Conservation (phyloP, 2,888 invertebrate species). For the Erynnis tages region DNA sequence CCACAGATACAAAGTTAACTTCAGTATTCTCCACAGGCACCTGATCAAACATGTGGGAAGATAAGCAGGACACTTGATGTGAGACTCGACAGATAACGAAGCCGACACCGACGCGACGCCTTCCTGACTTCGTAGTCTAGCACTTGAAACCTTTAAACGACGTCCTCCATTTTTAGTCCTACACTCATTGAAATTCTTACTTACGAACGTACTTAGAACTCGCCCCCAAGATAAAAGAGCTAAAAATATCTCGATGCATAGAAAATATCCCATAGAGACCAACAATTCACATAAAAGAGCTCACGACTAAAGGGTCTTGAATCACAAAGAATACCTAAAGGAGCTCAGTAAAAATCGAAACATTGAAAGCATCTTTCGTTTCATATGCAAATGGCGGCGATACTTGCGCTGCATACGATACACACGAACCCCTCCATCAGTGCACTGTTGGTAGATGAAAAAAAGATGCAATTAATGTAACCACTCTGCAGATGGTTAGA, state of each 20-base stretch:
- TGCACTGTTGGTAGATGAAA: conserved; percentile 26
- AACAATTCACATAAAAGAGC: conserved; percentile 38
- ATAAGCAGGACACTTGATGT: conserved; percentile 77
- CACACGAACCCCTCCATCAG: conserved; percentile 43
- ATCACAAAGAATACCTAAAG: conserved; percentile 49
- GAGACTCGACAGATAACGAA: conserved; percentile 65
- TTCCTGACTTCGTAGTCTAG: conserved; percentile 53
- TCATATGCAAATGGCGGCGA: conserved; percentile 66
- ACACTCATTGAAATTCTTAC: conserved; percentile 10
- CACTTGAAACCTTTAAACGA: conserved; percentile 44
- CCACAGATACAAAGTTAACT: conserved; percentile 48
- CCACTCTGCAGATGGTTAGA: background rate
- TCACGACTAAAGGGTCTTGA: conserved; percentile 45
- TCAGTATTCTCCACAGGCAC: conserved; percentile 52
- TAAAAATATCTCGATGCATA: conserved; percentile 20
- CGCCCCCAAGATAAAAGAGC: conserved; percentile 20
- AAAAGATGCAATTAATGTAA: background rate
- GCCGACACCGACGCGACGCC: conserved; percentile 36
- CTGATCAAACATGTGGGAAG: conserved; percentile 77
- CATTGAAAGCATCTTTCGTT: conserved; percentile 61
- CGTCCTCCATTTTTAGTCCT: conserved; percentile 6
- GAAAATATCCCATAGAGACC: conserved; percentile 5
- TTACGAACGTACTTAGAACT: conserved; percentile 2
- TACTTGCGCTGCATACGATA: conserved; percentile 49
- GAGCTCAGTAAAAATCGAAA: conserved; percentile 63